Base-by-base conservation (phyloP, 2,113 vertebrate species). In the Macquaria australasica region DNA sequence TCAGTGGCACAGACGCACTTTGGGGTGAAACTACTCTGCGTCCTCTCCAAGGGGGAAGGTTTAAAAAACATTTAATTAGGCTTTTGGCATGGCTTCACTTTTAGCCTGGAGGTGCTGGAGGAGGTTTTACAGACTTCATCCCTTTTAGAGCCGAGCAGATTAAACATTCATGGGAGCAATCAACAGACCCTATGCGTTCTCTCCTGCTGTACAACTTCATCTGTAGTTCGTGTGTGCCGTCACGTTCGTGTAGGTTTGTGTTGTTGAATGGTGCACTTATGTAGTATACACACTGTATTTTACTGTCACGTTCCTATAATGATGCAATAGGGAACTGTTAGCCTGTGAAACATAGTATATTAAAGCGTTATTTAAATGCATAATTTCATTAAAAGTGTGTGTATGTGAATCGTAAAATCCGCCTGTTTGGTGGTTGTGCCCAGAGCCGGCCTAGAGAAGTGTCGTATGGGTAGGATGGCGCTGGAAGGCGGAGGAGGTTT, bases 61-160 rank as follows among this genome's bases (percentile, higher is more conserved):
- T 95, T 91, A 92, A 94, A 93, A 92, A 93, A 92, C 93, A 94
- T 92, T 95, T 93, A 94, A 93, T 95, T 93, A 93, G 86, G 89
- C 93, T 93, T 93, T 92, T 94, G 93, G 92, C 94, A 93, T 85
- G 87, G 86, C 70, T 86, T 92, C 91, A 82, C 87, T 80, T 94
- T 93, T 95, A 87, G 87, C 93, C 91, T 90, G 91, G 82, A 94
- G 93, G 92, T 95, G 87, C 86, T 93, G 88, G 88, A 92, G 89
- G 87, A 87, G 89, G 56, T 92, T 91, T 94, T 93, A 90, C 91
- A 90, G 91, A 90, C 89, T 89, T 89, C 88, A 91, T 91, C 92
- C 89, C 86, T 90, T 90, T 93, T 89, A 91, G 89, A 87, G 83
- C 66, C 64, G 79, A 43, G 60, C 74, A 72, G 89, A 94, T 94